Evolutionary conservation across 2,888 invertebrate genomes (phyloP), one percentile per base, ranked within the genome.

Genomic region (Neocrepidodera transversa): DNA sequence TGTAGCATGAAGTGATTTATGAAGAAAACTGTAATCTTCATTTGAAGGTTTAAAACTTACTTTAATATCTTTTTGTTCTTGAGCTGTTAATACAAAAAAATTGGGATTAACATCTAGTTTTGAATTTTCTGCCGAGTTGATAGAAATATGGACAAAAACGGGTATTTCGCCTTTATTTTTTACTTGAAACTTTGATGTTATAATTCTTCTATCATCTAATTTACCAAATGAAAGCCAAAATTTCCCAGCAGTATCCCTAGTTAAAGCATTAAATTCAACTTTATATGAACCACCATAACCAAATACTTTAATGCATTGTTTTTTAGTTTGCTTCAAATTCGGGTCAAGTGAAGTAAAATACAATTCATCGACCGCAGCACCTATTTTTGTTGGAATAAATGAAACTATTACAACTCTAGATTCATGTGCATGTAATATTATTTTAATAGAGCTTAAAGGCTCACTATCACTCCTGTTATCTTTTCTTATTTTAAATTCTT

Each of bases 251-350:
- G 83, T 83, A 47, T 86, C 86, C 69, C 83, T 83, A 1, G 81
- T 78, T 10, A 84, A 76, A 59, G 67, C 68, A 13, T 53, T 47
- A 43, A 67, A 67, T 16, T 83, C 80, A 0, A 86, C 73, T 64
- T 78, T 81, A 1, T 82, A 80, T 65, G 80, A 80, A 0, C 87
- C 87, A 1, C 87, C 87, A 66, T 85, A 86, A 1, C 85, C 87
- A 68, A 80, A 85, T 5, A 87, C 74, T 70, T 78, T 73, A 69
- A 83, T 76, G 71, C 79, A 68, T 58, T 78, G 76, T 48, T 72
- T 74, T 40, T 69, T 72, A 11, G 48, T 67, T 55, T 75, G 74
- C 53, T 72, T 66, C 16, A 71, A 63, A 54, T 72, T 68, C 1
- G 71, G 48, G 55, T 76, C 72, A 71, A 82, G 68, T 52, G 86